Percentiles rank a stretch among this genome's conserved stretches.
These are phyloP conservation scores for Drosophila helvetica DNA, from an alignment of 2,888 invertebrate genomes.

Conservation along the genomic window DNA sequence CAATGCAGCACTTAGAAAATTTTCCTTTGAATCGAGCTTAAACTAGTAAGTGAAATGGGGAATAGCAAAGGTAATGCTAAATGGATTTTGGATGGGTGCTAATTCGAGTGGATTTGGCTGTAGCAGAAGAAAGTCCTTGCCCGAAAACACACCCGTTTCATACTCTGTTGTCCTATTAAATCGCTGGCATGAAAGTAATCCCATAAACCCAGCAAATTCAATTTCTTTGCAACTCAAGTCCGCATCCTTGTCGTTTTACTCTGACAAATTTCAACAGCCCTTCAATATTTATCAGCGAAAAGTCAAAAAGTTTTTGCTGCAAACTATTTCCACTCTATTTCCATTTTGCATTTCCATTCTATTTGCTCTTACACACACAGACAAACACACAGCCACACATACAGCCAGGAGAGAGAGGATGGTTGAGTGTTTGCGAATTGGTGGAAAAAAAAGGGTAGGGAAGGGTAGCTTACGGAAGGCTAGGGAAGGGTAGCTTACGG, in stretches of 20 bases:
- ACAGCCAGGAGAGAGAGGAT: background rate
- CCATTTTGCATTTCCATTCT: constrained; percentile 42
- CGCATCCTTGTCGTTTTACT: constrained; percentile 17
- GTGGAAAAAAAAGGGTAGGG: background rate
- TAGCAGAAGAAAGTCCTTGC: no score
- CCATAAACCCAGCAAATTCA: constrained; percentile 40
- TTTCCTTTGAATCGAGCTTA: background rate
- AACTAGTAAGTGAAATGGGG: background rate
- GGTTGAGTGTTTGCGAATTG: background rate
- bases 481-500: no score
- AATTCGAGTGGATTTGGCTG: no score
- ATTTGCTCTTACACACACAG: constrained; percentile 20
- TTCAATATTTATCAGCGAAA: constrained; percentile 53
- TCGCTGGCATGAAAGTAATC: constrained; percentile 31
- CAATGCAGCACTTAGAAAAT: background rate
- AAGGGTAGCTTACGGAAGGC: no score
- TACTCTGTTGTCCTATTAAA: background rate
- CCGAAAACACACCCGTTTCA: background rate
- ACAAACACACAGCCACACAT: background rate
- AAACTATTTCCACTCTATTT: constrained; percentile 41
- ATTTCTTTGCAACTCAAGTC: constrained; percentile 31
- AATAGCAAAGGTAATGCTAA: background rate
- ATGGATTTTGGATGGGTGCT: no score
- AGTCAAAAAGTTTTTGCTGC: constrained; percentile 38
- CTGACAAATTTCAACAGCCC: constrained; percentile 47